Conservation (phyloP, 2,113 vertebrate genomes). For the Hyla sarda region DNA sequence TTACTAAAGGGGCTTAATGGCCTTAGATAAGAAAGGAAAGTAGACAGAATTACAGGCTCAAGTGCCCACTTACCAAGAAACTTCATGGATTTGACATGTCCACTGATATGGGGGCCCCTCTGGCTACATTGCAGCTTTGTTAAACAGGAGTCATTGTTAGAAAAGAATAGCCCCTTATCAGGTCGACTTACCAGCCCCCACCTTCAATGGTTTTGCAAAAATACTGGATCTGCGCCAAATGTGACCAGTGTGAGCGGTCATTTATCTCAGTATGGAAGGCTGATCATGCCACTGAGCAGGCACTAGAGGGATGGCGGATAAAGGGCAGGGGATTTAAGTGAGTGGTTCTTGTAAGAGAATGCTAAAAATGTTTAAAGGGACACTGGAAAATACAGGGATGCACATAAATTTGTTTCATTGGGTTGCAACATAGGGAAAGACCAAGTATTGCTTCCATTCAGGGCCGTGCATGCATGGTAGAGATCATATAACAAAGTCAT, state of each 20-base stretch:
- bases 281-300: neutral
- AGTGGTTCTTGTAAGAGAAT: neutral
- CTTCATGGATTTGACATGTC: conserved; percentile 7
- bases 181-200: neutral
- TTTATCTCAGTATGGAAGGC: conserved; percentile 22
- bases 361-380: too few species aligned
- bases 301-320: neutral
- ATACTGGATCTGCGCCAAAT: conserved; percentile 38
- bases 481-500: too few species aligned
- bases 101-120: neutral
- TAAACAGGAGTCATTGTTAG: neutral
- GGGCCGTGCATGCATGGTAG: too few species aligned
- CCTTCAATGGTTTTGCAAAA: conserved; percentile 1
- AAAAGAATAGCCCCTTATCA: conserved; percentile 21
- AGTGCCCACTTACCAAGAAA: neutral
- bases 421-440: neutral
- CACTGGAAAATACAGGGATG: too few species aligned
- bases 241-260: conserved; percentile 30
- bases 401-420: too few species aligned
- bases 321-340: neutral
- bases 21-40: neutral
- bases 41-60: neutral
- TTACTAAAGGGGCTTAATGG: neutral
- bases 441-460: too few species aligned
- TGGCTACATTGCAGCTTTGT: neutral